Conservation (phyloP, 2,888 invertebrate species). For the Germaria angustata region DNA sequence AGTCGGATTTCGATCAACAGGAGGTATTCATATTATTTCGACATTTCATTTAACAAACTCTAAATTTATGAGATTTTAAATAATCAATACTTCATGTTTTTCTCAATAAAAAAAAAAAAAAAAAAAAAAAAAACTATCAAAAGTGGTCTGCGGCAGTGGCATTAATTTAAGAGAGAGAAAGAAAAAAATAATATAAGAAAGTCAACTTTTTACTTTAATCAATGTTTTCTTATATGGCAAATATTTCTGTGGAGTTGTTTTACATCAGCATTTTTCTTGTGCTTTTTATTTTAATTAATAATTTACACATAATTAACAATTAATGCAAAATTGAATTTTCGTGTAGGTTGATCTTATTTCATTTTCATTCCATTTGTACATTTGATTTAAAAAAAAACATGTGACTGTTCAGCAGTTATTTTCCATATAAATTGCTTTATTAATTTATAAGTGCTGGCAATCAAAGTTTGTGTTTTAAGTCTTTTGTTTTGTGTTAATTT, state of each 20-base stretch:
- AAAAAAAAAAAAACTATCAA: neutral
- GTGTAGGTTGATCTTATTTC: slow-evolving; percentile 49
- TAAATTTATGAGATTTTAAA: slow-evolving; percentile 75
- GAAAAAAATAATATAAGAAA: neutral
- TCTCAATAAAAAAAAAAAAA: slow-evolving; percentile 5
- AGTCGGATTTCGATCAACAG: slow-evolving; percentile 44
- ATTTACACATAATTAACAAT: slow-evolving; percentile 66
- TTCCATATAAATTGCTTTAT: slow-evolving; percentile 52
- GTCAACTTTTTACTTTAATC: neutral
- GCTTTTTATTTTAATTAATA: slow-evolving; percentile 51
- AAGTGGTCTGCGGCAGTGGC: neutral
- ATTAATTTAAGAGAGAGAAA: neutral
- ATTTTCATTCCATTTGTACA: slow-evolving; percentile 9
- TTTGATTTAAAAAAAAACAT: neutral
- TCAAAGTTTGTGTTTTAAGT: slow-evolving; percentile 55
- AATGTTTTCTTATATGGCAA: slow-evolving; percentile 18
- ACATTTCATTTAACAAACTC: slow-evolving; percentile 75
- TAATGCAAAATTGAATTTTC: slow-evolving; percentile 60
- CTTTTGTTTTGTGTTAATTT: slow-evolving; percentile 43
- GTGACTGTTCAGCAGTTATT: slow-evolving; percentile 23
- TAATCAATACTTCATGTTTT: slow-evolving; percentile 47
- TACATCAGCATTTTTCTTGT: neutral
- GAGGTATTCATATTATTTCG: slow-evolving; percentile 76
- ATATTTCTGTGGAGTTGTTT: neutral
- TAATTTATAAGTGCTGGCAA: slow-evolving; percentile 23